Evolutionary conservation across 2,113 vertebrate species (phyloP), one percentile per base, ranked within the genome.

Genomic region (Ranitomeya variabilis): DNA sequence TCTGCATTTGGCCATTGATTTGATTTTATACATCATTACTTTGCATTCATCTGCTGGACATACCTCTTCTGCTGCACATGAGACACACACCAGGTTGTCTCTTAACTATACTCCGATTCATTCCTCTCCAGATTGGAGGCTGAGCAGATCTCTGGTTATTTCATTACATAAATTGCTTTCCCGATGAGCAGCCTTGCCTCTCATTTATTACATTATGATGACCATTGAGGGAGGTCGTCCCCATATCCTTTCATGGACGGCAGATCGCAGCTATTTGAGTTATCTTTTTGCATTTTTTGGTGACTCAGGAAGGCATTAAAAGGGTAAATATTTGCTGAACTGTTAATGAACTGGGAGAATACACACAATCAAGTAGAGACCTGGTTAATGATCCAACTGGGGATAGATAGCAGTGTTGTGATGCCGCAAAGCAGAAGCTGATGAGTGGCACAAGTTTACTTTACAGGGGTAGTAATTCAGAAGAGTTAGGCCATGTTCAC

Each of bases 161-260:
- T 80, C 78, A 80, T 80, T 80, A 31, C 78, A 59, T 26, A 80
- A 80, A 59, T 59, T 80, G 78, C 55, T 80, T 74, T 80, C 78
- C 78, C 54, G 31, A 15, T 9, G n/a, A 60, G 54, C 55, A 31
- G 7, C 2, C 12, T 14, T 60, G 78, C 13, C 10, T 55, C 21
- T 2, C 5, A 19, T n/a, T 31, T 31, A 80, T 57, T 31, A 23
- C 23, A 57, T 7, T 59, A 15, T 31, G 60, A 80, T 80, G 6
- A 59, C 54, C 73, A 57, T 55, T 79, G 2, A 14, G 5, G 55
- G 23, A 15, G 15, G 71, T 74, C 31, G 7, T 74, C 71, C 45
- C 31, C 71, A 51, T 51, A 74, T 45, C 31, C 26, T 18, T 7
- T 6, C 71, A 18, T 15, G 37, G 31, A 26, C 11, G 2, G n/a